Evolutionary conservation across 1,140 invertebrate genomes (phyloP).

Genomic region (Lordiphosa collinella): DNA sequence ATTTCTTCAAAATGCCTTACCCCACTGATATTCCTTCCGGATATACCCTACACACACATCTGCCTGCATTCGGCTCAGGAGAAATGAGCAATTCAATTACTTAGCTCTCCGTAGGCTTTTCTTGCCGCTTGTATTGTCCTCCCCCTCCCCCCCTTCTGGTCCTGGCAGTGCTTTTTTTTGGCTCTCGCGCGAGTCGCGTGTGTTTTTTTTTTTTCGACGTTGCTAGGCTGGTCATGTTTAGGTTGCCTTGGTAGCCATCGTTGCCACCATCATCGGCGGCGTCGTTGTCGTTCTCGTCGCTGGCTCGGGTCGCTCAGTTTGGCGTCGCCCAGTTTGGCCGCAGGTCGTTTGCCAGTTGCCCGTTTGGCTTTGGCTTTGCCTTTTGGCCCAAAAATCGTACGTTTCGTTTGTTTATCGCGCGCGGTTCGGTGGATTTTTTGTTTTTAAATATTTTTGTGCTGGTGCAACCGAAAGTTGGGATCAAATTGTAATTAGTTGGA

Average conservation of each 20-base stretch:
- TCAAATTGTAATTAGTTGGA: neutral
- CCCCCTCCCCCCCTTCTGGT: no score
- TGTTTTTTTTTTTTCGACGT: conserved; percentile 13
- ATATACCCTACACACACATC: neutral
- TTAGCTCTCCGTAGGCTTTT: no score
- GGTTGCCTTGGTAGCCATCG: conserved; percentile 48
- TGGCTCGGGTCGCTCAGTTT: conserved; percentile 26
- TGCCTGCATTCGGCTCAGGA: neutral
- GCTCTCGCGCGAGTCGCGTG: neutral
- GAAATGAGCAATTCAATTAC: no score
- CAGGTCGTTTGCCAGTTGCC: conserved; percentile 50
- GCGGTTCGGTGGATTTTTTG: conserved; percentile 1
- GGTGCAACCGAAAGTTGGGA: no score
- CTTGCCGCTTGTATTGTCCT: no score
- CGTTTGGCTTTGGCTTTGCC: conserved; percentile 40
- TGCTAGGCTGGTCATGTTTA: conserved; percentile 28
- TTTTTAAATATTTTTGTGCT: neutral
- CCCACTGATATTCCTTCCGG: no score
- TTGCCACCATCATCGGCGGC: conserved; percentile 37
- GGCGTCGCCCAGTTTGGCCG: conserved; percentile 42
- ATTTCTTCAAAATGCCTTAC: no score
- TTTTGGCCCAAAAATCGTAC: conserved; percentile 19
- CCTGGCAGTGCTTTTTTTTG: neutral
- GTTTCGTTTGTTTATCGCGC: conserved; percentile 5
- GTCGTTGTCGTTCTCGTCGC: conserved; percentile 28